phyloP scores from a whole-genome alignment of 2,797 vertebrate species.

The Siniperca obscura region DNA sequence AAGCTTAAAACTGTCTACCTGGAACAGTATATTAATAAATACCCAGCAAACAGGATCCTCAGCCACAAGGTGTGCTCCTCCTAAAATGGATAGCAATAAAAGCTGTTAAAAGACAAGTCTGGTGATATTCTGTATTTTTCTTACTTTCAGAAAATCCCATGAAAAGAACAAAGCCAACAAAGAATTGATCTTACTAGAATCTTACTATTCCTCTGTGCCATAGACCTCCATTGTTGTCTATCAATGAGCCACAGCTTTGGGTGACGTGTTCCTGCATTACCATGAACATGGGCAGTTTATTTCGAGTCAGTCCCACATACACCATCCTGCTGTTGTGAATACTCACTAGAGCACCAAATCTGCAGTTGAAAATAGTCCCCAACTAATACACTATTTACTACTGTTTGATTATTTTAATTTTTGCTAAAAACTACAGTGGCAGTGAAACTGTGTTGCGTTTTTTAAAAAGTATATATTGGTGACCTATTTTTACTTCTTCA shows the following conservation, averaged over 20 bases:
- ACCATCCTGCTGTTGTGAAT: constrained; percentile 9
- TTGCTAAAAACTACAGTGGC: neutral
- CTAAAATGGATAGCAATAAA: constrained; percentile 4
- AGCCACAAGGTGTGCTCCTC: neutral
- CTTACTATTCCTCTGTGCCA: neutral
- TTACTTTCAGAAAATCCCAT: neutral
- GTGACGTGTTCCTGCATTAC: constrained; percentile 19
- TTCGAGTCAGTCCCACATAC: neutral
- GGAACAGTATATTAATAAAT: constrained; percentile 18
- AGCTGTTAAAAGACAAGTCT: constrained; percentile 1
- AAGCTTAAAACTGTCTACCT: neutral
- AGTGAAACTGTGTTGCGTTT: neutral
- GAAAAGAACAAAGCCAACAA: neutral
- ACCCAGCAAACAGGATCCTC: neutral
- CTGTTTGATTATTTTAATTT: neutral
- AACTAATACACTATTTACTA: neutral
- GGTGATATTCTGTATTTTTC: constrained; percentile 2
- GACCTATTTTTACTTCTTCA: neutral
- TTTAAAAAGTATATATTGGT: neutral
- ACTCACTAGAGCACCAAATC: constrained; percentile 9
- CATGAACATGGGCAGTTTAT: constrained; percentile 5
- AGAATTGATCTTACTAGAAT: neutral
- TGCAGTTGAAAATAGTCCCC: neutral
- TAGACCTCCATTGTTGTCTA: neutral
- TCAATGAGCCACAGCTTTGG: neutral